Evolutionary conservation across 2,797 vertebrate species (phyloP), one percentile per base, ranked within the genome.

Genomic region (Diplodus puntazzo): DNA sequence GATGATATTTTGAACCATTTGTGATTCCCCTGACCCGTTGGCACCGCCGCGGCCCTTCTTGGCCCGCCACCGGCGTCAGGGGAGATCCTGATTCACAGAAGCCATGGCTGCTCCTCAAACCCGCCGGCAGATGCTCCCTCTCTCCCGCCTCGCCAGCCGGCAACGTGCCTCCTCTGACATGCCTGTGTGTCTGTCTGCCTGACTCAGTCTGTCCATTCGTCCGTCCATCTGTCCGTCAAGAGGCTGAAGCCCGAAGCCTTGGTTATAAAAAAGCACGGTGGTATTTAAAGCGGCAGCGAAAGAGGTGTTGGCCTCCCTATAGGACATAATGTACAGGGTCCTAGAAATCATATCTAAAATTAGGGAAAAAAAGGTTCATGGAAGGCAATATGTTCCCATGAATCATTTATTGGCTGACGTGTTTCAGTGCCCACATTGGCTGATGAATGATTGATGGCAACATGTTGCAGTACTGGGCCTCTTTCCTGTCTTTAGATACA

Each of bases 111-210:
- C 90, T 90, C 86, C 90, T 92, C 87, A 92, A 92, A 92, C 89
- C 90, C 88, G 73, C 80, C 81, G 86, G 84, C 93, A 93, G 92
- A 93, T 93, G 92, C 92, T 94, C 91, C 85, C 90, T 85, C 82
- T 75, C 72, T 88, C 88, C 89, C 69, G 88, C 82, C 81, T 83
- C 71, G 87, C 91, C 88, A 88, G 86, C 83, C 88, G 83, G 86
- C 87, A 85, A 20, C 82, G 53, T 68, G 85, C 85, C 82, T 88
- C 84, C 77, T 80, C 87, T 80, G 85, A 88, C 91, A 87, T 81
- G 86, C 71, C 81, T 77, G 77, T 54, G 58, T 81, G 84, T 86
- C 86, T 82, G 65, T 83, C 81, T 73, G 73, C 81, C 73, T 70
- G 50, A 18, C 69, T 63, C 81, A 75, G 85, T 84, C 89, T 81